Conservation (phyloP, 1,140 invertebrate genomes). For the Drosophila pectinifera region DNA sequence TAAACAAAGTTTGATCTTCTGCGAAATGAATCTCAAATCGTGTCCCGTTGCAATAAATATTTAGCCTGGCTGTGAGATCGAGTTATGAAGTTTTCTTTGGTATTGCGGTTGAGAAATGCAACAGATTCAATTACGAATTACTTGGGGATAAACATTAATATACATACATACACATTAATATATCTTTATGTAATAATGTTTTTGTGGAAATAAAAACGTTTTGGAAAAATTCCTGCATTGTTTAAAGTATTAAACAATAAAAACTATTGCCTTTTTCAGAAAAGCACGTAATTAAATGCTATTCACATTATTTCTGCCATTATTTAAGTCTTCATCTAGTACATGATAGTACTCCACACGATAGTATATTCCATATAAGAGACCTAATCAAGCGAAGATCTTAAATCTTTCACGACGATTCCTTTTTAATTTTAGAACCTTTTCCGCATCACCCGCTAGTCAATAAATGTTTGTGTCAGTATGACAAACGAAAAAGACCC, state of each 20-base stretch:
- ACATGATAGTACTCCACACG: background rate
- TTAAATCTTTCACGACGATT: constrained; percentile 1
- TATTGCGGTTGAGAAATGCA: background rate
- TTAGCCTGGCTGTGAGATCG: background rate
- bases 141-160: background rate
- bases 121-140: constrained; percentile 2
- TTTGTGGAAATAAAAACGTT: no score
- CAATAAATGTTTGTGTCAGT: constrained; percentile 6
- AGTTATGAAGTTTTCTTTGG: background rate
- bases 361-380: background rate
- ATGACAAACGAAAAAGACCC: constrained; percentile 21
- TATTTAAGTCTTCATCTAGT: background rate
- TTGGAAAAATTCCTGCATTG: background rate
- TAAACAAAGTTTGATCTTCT: constrained; percentile 1
- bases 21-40: constrained; percentile 1
- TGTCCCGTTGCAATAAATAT: constrained; percentile 1
- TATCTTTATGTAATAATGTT: no score
- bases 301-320: background rate
- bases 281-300: background rate
- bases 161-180: no score
- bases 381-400: background rate
- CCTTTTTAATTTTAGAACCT: background rate
- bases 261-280: background rate
- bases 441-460: constrained; percentile 9
- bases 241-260: background rate